These are phyloP conservation scores for Poeciliopsis prolifica DNA, from an alignment of 2,113 vertebrate species.

Conservation along the genomic window DNA sequence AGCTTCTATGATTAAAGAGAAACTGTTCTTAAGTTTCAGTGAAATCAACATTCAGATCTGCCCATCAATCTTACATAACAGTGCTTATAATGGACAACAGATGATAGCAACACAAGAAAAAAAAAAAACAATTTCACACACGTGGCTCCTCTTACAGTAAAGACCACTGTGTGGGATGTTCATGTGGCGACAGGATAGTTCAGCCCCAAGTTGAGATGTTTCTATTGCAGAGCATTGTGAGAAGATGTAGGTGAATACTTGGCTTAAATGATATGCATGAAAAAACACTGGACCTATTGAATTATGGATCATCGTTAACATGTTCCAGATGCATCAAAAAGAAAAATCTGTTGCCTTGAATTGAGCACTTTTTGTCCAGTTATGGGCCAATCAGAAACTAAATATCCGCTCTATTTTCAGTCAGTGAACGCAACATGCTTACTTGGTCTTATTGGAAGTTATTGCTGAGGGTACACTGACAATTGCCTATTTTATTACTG, in stretches of 20 bases:
- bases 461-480: too few species aligned
- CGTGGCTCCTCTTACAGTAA: constrained; percentile 33
- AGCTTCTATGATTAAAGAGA: background rate
- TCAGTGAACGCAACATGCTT: too few species aligned
- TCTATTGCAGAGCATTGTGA: background rate
- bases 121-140: constrained; percentile 47
- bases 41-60: constrained; percentile 12
- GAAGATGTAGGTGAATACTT: background rate
- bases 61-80: constrained; percentile 40
- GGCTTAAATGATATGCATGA: too few species aligned
- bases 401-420: too few species aligned
- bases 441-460: too few species aligned
- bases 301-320: too few species aligned
- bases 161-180: constrained; percentile 34
- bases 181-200: constrained; percentile 1
- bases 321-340: too few species aligned
- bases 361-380: too few species aligned
- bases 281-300: too few species aligned
- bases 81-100: constrained; percentile 50
- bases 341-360: too few species aligned
- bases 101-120: background rate
- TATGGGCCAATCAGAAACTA: too few species aligned
- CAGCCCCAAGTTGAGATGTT: constrained; percentile 14
- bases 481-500: too few species aligned
- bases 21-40: background rate